These are phyloP conservation scores for Blennius ocellaris DNA, from an alignment of 2,113 vertebrate genomes.

Conservation along the genomic window DNA sequence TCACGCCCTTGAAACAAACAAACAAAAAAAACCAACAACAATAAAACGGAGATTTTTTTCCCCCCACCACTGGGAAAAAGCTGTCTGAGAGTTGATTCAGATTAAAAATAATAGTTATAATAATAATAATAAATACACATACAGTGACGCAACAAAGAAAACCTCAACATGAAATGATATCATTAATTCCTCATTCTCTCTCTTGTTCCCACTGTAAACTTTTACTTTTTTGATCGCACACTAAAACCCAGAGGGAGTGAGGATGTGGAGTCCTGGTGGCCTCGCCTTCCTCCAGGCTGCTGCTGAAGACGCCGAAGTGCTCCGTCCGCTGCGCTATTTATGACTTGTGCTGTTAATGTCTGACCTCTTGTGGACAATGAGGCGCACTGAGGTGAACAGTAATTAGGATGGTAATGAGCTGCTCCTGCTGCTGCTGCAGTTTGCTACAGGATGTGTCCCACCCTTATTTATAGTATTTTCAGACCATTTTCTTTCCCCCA, in stretches of 20 bases:
- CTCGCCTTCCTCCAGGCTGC: not conserved
- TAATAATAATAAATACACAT: not conserved
- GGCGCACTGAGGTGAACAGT: constrained; percentile 68
- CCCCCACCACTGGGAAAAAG: too few species aligned
- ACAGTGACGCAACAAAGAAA: not conserved
- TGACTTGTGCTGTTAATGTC: constrained; percentile 64
- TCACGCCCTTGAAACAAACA: not conserved
- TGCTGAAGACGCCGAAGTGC: not conserved
- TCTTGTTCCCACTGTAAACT: not conserved
- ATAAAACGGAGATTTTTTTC: too few species aligned
- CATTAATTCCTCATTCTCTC: not conserved
- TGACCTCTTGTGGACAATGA: constrained; percentile 82
- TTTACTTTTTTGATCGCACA: not conserved
- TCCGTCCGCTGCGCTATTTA: constrained; percentile 47
- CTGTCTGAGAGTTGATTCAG: not conserved
- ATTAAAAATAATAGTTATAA: not conserved
- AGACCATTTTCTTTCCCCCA: not conserved
- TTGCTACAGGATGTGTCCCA: constrained; percentile 6
- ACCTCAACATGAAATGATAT: not conserved
- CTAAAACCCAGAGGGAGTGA: not conserved
- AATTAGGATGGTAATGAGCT: constrained; percentile 48
- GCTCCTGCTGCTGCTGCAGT: not conserved
- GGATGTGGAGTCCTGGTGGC: not conserved
- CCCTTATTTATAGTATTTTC: not conserved
- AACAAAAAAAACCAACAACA: not conserved